These are phyloP conservation scores for Drosophila oshimai DNA, from an alignment of 1,140 invertebrate genomes.

Conservation along the genomic window DNA sequence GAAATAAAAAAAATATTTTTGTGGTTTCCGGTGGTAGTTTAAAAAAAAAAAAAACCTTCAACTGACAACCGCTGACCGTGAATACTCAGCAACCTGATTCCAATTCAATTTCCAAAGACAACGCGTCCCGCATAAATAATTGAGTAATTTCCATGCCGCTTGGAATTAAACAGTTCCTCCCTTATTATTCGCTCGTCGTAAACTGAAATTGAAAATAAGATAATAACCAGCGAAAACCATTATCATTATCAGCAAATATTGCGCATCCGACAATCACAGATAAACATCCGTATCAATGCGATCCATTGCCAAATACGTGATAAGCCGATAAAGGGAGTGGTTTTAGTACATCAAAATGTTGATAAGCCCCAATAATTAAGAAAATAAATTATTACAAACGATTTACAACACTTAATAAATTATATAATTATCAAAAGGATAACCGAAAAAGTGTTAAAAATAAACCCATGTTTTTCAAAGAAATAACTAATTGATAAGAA, in stretches of 20 bases:
- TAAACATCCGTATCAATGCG: conserved; percentile 64
- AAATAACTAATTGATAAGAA: too few relatives aligned
- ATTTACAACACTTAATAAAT: too few relatives aligned
- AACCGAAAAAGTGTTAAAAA: too few relatives aligned
- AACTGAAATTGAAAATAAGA: conserved; percentile 21
- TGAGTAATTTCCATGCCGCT: conserved; percentile 64
- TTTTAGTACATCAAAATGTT: not conserved
- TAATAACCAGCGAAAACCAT: conserved; percentile 32
- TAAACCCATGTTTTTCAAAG: too few relatives aligned
- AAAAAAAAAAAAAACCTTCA: conserved; percentile 48
- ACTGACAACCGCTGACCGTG: conserved; percentile 50
- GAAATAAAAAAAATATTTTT: not conserved
- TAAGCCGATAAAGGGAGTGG: conserved; percentile 44
- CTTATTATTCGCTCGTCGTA: conserved; percentile 30
- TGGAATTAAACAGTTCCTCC: conserved; percentile 11
- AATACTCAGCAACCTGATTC: conserved; percentile 44
- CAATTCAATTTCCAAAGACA: conserved; percentile 26
- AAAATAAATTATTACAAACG: not conserved
- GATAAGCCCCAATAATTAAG: too few relatives aligned
- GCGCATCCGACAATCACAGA: conserved; percentile 64
- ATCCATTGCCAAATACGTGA: conserved; percentile 21
- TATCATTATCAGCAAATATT: conserved; percentile 56
- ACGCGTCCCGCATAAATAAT: conserved; percentile 64
- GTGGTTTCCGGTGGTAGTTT: conserved; percentile 11
- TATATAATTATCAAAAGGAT: too few relatives aligned